Evolutionary conservation across 2,113 vertebrate genomes (phyloP).

Genomic region (Proterorhinus semilunaris): DNA sequence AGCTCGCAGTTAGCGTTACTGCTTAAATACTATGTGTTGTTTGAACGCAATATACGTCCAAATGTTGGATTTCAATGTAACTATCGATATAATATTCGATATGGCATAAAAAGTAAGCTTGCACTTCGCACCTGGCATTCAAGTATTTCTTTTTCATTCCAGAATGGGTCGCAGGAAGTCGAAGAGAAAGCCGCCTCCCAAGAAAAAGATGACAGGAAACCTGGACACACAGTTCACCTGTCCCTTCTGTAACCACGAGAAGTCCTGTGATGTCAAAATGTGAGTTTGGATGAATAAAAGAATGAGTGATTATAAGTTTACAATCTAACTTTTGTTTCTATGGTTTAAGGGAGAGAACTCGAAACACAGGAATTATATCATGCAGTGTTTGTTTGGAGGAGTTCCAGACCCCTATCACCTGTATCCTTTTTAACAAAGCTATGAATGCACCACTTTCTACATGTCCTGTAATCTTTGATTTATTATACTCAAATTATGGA

Average conservation of each 20-base stretch:
- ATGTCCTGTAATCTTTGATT: too few relatives aligned
- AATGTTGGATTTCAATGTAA: neutral
- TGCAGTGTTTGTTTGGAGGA: slow-evolving; percentile 92
- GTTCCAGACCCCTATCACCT: slow-evolving; percentile 94
- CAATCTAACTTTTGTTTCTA: neutral
- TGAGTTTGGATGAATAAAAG: slow-evolving; percentile 45
- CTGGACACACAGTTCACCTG: slow-evolving; percentile 91
- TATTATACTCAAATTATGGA: too few relatives aligned
- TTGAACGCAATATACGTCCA: too few relatives aligned
- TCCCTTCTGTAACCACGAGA: slow-evolving; percentile 92
- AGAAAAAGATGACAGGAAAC: slow-evolving; percentile 91
- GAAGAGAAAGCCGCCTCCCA: slow-evolving; percentile 89
- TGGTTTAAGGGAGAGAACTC: slow-evolving; percentile 84
- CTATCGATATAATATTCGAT: neutral
- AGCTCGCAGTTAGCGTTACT: neutral
- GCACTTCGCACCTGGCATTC: neutral
- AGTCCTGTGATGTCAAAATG: slow-evolving; percentile 94
- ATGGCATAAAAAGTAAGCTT: neutral
- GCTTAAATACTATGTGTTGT: neutral
- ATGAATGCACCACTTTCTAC: neutral
- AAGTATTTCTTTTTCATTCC: neutral
- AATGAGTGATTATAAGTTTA: neutral
- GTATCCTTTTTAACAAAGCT: slow-evolving; percentile 81
- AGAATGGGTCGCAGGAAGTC: slow-evolving; percentile 90
- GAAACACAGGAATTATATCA: slow-evolving; percentile 92